Conservation (phyloP, 1,140 invertebrate genomes). For the Drosophila seguyi region DNA sequence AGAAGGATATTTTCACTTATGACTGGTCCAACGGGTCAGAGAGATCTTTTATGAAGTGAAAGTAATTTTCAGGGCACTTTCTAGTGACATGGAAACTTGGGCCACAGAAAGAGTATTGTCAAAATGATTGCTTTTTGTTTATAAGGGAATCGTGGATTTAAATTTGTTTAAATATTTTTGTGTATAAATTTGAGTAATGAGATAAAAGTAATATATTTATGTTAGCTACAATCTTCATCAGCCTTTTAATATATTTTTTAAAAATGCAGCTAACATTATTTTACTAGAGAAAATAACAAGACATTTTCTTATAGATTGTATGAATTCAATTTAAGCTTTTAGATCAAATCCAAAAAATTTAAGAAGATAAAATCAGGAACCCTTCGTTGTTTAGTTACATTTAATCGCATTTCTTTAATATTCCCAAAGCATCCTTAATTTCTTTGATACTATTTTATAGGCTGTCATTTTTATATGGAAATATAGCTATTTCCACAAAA, state of each 20-base stretch:
- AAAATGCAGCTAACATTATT: background rate
- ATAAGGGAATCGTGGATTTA: too few species aligned
- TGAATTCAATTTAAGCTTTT: background rate
- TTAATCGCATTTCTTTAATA: background rate
- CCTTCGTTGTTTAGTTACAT: background rate
- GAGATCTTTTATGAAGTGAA: background rate
- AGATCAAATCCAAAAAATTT: background rate
- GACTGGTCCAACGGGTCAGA: background rate
- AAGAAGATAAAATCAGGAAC: background rate
- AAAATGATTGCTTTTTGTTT: background rate
- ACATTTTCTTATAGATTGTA: background rate
- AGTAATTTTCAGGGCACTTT: background rate
- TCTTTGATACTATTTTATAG: background rate
- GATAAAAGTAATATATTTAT: background rate
- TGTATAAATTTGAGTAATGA: background rate
- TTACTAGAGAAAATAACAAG: background rate
- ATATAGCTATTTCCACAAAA: conserved; percentile 1
- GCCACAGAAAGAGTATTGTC: too few species aligned
- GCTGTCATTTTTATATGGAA: conserved; percentile 10
- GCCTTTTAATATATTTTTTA: background rate
- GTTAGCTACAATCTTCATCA: too few species aligned
- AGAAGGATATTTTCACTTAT: conserved; percentile 20
- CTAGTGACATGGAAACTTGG: too few species aligned
- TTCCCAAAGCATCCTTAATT: background rate
- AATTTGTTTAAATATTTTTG: background rate